Percentiles rank a stretch among this genome's conserved stretches.
Evolutionary conservation across 2,888 invertebrate genomes (phyloP).

Genomic region (Lasioglossum vierecki): DNA sequence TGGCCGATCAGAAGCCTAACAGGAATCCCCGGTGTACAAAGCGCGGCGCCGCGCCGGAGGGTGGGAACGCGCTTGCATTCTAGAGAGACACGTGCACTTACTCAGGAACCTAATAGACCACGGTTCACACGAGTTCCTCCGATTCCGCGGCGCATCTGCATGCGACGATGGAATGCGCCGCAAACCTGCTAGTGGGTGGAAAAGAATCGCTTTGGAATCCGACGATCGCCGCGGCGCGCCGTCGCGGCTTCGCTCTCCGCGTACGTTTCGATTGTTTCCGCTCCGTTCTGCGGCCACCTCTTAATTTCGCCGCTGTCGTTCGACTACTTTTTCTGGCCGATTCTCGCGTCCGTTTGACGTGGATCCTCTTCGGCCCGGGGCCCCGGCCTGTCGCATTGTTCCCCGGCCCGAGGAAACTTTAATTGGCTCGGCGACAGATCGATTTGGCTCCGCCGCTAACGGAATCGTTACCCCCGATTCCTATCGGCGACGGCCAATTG

Average conservation of each 20-base stretch:
- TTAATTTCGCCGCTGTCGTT: conserved; percentile 40
- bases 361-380: conserved; percentile 9
- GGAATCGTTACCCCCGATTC: conserved; percentile 55
- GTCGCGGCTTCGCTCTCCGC: conserved; percentile 22
- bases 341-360: conserved; percentile 29
- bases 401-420: conserved; percentile 49
- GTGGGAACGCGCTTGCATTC: conserved; percentile 15
- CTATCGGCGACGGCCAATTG: conserved; percentile 45
- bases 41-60: neutral
- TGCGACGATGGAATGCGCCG: conserved; percentile 23
- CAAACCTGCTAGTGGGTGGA: conserved; percentile 29
- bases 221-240: conserved; percentile 43
- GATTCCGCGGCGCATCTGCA: conserved; percentile 17
- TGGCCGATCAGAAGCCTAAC: conserved; percentile 13
- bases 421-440: conserved; percentile 61
- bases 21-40: conserved; percentile 1
- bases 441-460: conserved; percentile 45
- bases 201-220: conserved; percentile 61
- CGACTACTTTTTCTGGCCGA: conserved; percentile 46
- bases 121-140: conserved; percentile 9
- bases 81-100: conserved; percentile 9
- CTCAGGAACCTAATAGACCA: conserved; percentile 7
- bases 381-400: conserved; percentile 54
- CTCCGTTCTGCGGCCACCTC: conserved; percentile 37
- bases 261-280: neutral